These are phyloP conservation scores for Grantiella picta DNA, from an alignment of 2,113 vertebrate species.

Conservation along the genomic window DNA sequence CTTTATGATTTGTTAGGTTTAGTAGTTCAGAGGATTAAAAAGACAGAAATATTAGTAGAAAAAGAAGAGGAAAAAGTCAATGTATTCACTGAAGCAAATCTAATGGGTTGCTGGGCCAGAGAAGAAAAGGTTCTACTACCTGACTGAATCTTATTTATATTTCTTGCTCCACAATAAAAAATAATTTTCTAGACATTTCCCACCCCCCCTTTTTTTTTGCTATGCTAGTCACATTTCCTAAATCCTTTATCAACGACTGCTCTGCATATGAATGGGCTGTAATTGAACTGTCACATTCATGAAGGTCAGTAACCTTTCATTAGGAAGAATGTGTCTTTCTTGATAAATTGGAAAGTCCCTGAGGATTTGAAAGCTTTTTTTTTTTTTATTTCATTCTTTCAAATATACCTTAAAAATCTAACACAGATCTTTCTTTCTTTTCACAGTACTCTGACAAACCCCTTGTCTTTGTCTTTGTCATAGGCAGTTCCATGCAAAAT, in stretches of 20 bases:
- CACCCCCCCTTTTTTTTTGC: constrained; percentile 4
- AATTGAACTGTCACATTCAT: constrained; percentile 83
- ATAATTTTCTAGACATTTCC: constrained; percentile 69
- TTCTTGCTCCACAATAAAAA: constrained; percentile 71
- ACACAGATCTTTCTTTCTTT: constrained; percentile 54
- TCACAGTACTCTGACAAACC: constrained; percentile 29
- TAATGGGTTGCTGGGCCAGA: constrained; percentile 66
- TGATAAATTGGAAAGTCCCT: constrained; percentile 81
- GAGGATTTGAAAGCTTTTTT: constrained; percentile 75
- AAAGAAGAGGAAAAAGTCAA: constrained; percentile 65
- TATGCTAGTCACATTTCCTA: constrained; percentile 80
- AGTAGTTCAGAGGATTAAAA: constrained; percentile 75
- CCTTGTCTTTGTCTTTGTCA: constrained; percentile 48
- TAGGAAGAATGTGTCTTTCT: constrained; percentile 84
- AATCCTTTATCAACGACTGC: constrained; percentile 78
- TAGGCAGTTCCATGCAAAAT: constrained; percentile 51
- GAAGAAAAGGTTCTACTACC: constrained; percentile 70
- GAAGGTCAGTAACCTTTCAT: constrained; percentile 87
- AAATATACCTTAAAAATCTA: constrained; percentile 72
- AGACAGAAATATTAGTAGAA: constrained; percentile 73
- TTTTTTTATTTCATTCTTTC: constrained; percentile 66
- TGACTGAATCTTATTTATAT: constrained; percentile 76
- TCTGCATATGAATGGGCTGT: constrained; percentile 84
- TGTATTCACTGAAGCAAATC: constrained; percentile 71
- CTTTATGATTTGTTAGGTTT: constrained; percentile 78